These are phyloP conservation scores for Rynchops niger DNA, from an alignment of 2,113 vertebrate species.

Conservation along the genomic window DNA sequence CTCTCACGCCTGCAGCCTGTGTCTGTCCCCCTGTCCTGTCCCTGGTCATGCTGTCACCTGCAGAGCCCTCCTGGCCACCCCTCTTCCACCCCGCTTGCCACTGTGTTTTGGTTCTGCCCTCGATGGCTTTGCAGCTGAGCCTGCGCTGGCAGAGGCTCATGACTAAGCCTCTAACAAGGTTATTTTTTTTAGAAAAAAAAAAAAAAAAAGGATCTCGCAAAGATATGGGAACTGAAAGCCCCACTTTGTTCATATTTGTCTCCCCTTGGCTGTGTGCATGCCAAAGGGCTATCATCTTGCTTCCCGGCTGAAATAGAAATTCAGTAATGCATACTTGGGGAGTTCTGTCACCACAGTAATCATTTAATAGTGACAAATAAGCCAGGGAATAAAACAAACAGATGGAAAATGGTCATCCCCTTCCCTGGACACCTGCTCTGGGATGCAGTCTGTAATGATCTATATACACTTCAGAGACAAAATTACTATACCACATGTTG, in stretches of 20 bases:
- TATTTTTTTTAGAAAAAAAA: neutral
- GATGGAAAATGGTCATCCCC: conserved; percentile 57
- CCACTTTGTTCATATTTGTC: conserved; percentile 42
- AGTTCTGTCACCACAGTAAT: conserved; percentile 65
- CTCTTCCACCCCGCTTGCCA: neutral
- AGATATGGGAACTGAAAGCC: conserved; percentile 52
- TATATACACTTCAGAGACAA: conserved; percentile 23
- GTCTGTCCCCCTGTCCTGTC: rapidly evolving
- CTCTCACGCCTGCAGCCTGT: rapidly evolving
- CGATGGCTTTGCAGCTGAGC: neutral
- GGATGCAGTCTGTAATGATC: conserved; percentile 43
- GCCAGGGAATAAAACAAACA: conserved; percentile 64
- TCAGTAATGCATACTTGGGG: conserved; percentile 63
- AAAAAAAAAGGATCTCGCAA: conserved; percentile 26
- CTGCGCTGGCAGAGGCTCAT: neutral
- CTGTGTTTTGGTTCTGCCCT: neutral
- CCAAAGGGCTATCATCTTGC: conserved; percentile 56
- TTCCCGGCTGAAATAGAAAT: conserved; percentile 69
- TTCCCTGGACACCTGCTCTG: conserved; percentile 50
- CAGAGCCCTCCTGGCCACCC: neutral
- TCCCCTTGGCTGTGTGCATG: neutral
- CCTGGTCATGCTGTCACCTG: neutral
- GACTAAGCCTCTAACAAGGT: neutral
- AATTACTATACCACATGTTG: conserved; percentile 52
- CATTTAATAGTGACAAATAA: conserved; percentile 59